A percentile compares a stretch with the other conserved stretches of the same genome.
These are phyloP conservation scores for Eretmocerus hayati DNA, from an alignment of 2,888 invertebrate species.

Conservation along the genomic window DNA sequence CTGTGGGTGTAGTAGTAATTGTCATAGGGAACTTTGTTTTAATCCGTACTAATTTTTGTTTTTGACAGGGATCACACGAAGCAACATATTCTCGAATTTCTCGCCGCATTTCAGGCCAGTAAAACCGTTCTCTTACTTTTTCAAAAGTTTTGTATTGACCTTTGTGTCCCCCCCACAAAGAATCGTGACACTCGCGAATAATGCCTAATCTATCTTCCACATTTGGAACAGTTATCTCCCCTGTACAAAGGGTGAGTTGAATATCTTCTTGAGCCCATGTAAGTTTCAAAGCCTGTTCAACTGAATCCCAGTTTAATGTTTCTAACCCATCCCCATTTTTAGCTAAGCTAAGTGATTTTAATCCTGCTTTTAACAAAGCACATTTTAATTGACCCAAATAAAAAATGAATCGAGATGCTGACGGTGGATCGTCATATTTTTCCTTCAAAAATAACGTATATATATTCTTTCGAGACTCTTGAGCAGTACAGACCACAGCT, in stretches of 20 bases:
- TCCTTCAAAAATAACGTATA: constrained; percentile 5
- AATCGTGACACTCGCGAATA: background rate
- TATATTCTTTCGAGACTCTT: background rate
- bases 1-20: background rate
- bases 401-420: too few relatives aligned
- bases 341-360: background rate
- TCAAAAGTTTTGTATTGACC: constrained; percentile 14
- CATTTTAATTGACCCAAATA: too few relatives aligned
- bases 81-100: background rate
- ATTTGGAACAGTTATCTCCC: background rate
- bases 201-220: background rate
- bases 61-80: background rate
- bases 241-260: background rate
- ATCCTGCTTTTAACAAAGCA: too few relatives aligned
- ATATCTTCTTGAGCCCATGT: background rate
- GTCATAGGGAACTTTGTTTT: background rate
- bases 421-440: background rate
- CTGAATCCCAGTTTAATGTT: background rate
- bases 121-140: background rate
- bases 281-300: background rate
- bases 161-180: constrained; percentile 8
- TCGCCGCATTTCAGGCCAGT: background rate
- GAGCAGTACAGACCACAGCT: background rate
- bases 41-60: background rate
- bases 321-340: background rate